Conservation (phyloP, 2,797 vertebrate species). For the Notoglanidium macrostoma region DNA sequence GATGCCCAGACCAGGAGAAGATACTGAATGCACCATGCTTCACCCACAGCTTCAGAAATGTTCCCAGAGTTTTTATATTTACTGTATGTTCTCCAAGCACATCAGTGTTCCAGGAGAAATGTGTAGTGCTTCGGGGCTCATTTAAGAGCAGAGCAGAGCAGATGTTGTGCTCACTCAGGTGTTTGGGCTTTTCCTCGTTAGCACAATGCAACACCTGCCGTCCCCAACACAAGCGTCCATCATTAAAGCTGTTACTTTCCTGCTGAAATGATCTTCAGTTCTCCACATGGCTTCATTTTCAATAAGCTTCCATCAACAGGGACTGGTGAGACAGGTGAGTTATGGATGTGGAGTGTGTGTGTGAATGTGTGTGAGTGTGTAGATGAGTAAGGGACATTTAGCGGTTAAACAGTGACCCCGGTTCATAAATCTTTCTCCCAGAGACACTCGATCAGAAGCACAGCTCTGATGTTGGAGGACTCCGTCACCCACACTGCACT, state of each 20-base stretch:
- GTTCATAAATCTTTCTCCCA: slow-evolving; percentile 64
- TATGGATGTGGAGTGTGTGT: slow-evolving; percentile 55
- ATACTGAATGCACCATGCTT: not conserved
- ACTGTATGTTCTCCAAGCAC: not conserved
- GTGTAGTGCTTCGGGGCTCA: slow-evolving; percentile 55
- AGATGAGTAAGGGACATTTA: slow-evolving; percentile 25
- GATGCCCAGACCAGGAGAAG: slow-evolving; percentile 32
- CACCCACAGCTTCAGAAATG: not conserved
- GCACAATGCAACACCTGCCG: slow-evolving; percentile 68
- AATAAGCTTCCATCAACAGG: slow-evolving; percentile 59
- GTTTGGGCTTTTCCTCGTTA: slow-evolving; percentile 70
- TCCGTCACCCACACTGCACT: slow-evolving; percentile 23
- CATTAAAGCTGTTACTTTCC: slow-evolving; percentile 41
- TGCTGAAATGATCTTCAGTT: slow-evolving; percentile 31
- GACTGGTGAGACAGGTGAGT: slow-evolving; percentile 67
- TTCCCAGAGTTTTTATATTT: not conserved
- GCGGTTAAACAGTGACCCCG: slow-evolving; percentile 59
- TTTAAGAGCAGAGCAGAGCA: slow-evolving; percentile 69
- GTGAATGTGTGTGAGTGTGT: slow-evolving; percentile 49
- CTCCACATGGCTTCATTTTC: slow-evolving; percentile 67
- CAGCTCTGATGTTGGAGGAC: slow-evolving; percentile 6
- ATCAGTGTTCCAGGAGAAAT: not conserved
- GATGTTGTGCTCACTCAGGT: slow-evolving; percentile 71
- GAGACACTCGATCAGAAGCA: slow-evolving; percentile 56
- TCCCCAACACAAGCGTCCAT: slow-evolving; percentile 49